Conservation (phyloP, 2,113 vertebrate species). For the Poecilia latipinna region DNA sequence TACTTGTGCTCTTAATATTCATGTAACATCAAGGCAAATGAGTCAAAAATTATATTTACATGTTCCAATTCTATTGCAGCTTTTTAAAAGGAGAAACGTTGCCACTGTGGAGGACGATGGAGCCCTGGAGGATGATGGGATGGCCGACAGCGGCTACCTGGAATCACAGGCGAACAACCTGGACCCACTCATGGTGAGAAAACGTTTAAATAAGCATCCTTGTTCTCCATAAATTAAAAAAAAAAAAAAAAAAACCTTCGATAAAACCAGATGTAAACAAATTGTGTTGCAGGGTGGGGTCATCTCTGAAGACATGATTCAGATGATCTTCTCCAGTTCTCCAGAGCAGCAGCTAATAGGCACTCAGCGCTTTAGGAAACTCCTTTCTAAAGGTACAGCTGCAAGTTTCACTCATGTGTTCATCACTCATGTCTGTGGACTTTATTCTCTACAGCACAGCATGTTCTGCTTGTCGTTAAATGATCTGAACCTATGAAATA, state of each 20-base stretch:
- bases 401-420: not conserved
- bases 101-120: slow-evolving; percentile 89
- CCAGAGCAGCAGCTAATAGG: slow-evolving; percentile 97
- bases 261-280: not conserved
- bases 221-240: not conserved
- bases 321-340: slow-evolving; percentile 97
- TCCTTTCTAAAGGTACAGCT: slow-evolving; percentile 94
- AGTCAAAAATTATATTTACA: not conserved
- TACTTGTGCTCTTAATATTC: not conserved
- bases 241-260: not conserved
- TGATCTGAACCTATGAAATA: not conserved
- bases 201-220: not conserved
- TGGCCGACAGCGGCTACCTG: slow-evolving; percentile 95
- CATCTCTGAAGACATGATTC: slow-evolving; percentile 97
- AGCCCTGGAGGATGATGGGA: slow-evolving; percentile 91
- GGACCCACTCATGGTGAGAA: slow-evolving; percentile 90
- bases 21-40: not conserved
- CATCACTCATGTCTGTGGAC: too few relatives aligned
- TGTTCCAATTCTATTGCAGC: slow-evolving; percentile 72
- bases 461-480: not conserved
- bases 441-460: not conserved
- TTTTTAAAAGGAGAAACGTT: slow-evolving; percentile 98
- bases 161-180: slow-evolving; percentile 96
- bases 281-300: slow-evolving; percentile 77
- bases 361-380: slow-evolving; percentile 96